Evolutionary conservation across 2,888 invertebrate genomes (phyloP).

Genomic region (Steromphala cineraria): DNA sequence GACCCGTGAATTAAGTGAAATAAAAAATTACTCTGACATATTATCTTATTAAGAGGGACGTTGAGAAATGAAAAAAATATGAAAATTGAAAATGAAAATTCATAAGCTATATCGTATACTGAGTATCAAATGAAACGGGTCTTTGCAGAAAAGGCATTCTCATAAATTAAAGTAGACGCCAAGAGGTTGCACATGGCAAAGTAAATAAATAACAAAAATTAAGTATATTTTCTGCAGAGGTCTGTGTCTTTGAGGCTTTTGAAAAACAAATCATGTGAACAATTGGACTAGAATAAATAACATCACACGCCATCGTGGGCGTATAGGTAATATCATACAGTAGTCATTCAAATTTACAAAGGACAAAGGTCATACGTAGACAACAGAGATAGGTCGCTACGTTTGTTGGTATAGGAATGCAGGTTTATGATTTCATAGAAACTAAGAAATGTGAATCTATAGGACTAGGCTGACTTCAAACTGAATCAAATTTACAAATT

Average conservation of each 20-base stretch:
- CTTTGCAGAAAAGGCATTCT: not conserved
- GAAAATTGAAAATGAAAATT: not conserved
- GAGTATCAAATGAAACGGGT: not conserved
- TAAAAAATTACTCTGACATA: not conserved
- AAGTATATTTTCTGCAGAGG: not conserved
- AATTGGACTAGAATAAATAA: constrained; percentile 16
- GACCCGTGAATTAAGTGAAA: not conserved
- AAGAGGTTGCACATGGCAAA: not conserved
- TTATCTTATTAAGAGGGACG: too few relatives aligned
- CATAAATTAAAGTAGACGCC: not conserved
- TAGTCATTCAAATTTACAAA: not conserved
- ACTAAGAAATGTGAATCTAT: constrained; percentile 1
- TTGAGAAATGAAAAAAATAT: not conserved
- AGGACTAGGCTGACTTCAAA: not conserved
- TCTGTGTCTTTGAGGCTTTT: not conserved
- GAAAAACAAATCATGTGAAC: not conserved
- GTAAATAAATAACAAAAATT: constrained; percentile 3
- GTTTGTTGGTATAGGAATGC: not conserved
- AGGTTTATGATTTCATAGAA: constrained; percentile 1
- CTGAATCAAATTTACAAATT: not conserved
- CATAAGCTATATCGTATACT: not conserved
- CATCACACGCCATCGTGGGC: not conserved
- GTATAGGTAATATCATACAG: constrained; percentile 7
- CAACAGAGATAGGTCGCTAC: not conserved
- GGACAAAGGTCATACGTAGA: constrained; percentile 4